A percentile compares a stretch with the other conserved stretches of the same genome.
Conservation (phyloP, 1,140 invertebrate genomes). For the Brachionus angularis region DNA sequence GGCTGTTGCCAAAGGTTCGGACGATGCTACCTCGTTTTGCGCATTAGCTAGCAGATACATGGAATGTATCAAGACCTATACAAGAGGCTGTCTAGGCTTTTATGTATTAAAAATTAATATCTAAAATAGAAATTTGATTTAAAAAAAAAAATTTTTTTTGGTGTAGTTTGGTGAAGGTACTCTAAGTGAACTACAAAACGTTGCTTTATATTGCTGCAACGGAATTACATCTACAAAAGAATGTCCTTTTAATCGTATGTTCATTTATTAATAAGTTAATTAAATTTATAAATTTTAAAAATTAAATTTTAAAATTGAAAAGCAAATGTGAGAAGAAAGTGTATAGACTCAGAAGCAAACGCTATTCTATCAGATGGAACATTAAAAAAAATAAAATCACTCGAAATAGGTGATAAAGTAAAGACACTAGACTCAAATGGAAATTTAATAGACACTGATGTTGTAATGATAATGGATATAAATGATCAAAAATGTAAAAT, state of each 20-base stretch:
- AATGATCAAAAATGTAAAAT: constrained; percentile 21
- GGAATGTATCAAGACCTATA: constrained; percentile 42
- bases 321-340: constrained; percentile 36
- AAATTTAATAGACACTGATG: constrained; percentile 24
- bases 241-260: constrained; percentile 42
- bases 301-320: not conserved
- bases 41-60: constrained; percentile 39
- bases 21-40: constrained; percentile 32
- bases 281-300: not conserved
- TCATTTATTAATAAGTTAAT: not conserved
- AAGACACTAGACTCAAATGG: constrained; percentile 32
- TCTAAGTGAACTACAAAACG: constrained; percentile 37
- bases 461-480: constrained; percentile 41
- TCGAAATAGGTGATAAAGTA: constrained; percentile 38
- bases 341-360: constrained; percentile 30
- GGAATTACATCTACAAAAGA: constrained; percentile 22
- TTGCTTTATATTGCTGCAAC: constrained; percentile 30
- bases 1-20: constrained; percentile 7
- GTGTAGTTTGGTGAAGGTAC: constrained; percentile 41
- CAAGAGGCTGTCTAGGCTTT: constrained; percentile 37
- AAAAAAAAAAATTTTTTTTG: not conserved
- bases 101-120: constrained; percentile 7
- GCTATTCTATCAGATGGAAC: constrained; percentile 35
- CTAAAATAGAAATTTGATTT: not conserved
- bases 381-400: constrained; percentile 2